Conservation (phyloP, 2,797 vertebrate genomes). For the Danio aesculapii region DNA sequence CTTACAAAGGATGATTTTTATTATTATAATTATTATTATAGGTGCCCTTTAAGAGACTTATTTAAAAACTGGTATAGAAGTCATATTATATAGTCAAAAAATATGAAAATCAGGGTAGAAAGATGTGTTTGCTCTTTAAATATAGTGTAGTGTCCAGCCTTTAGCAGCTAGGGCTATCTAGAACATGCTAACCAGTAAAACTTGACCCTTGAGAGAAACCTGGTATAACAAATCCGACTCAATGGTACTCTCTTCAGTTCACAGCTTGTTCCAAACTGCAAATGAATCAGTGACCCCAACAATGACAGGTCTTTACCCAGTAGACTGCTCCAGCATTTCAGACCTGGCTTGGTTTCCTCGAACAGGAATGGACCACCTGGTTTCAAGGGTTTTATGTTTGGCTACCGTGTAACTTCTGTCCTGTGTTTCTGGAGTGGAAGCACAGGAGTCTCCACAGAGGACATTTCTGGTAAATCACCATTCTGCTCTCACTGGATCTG, state of each 20-base stretch:
- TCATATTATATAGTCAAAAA: not conserved
- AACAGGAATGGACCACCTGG: not conserved
- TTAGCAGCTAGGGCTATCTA: not conserved
- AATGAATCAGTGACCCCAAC: not conserved
- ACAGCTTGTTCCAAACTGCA: slow-evolving; percentile 3
- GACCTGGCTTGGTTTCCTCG: not conserved
- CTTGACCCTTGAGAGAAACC: not conserved
- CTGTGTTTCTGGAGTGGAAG: not conserved
- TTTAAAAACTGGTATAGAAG: too few relatives aligned
- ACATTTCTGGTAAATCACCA: not conserved
- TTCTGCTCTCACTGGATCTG: not conserved
- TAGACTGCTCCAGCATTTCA: not conserved
- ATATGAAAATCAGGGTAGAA: not conserved
- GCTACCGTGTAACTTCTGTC: not conserved
- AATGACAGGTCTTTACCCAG: not conserved
- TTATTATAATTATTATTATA: too few relatives aligned
- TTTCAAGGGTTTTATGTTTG: not conserved
- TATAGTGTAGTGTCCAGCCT: not conserved
- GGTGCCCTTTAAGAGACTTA: too few relatives aligned
- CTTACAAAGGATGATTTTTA: too few relatives aligned
- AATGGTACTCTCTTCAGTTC: not conserved
- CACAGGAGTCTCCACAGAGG: not conserved
- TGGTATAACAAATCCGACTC: slow-evolving; percentile 1
- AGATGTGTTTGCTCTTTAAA: not conserved
- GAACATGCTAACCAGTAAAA: not conserved